Base-by-base conservation (phyloP, 2,888 invertebrate species). In the Agrochola lychnidis region DNA sequence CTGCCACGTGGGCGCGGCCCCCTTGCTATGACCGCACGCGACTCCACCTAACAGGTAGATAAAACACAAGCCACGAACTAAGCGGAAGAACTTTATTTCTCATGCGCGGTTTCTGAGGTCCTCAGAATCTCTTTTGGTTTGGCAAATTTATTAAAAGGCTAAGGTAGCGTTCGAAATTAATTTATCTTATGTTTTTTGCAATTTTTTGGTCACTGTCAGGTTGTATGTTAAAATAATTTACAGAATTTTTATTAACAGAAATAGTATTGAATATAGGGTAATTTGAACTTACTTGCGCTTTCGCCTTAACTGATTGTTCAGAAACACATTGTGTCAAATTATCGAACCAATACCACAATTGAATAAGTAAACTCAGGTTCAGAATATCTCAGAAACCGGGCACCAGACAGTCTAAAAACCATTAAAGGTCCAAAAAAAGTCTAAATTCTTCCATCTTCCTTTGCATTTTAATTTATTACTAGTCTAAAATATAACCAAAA, bases 1-100 rank as follows among this genome's bases (percentile, higher is more conserved):
- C n/a, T 40, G 62, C 48, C 57, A 76, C 76, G 70, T 62, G 77
- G 73, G 81, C 45, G 76, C 36, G 79, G 78, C 66, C 75, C 83
- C 88, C 87, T 76, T 40, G 42, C 66, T 53, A 56, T 70, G 36
- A 63, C 68, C 70, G 84, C 87, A 88, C 88, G 88, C 88, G 77
- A 88, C 73, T 78, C 25, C 61, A 22, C 69, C 69, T 76, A 48
- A 74, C 76, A 66, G 76, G 76, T 80, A 81, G 59, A 6, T 61
- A 68, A 73, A 66, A 70, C 62, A 69, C 75, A 77, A 78, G 61
- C 45, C 48, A 80, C 69, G 53, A 71, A 82, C 59, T 62, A 59
- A 42, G 70, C 80, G 67, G 42, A 7, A 30, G 10, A 67, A 30
- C 25, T 48, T 45, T 68, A 68, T 12, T 68, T 68, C 40, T 40